Base-by-base conservation (phyloP, 1,140 invertebrate genomes). In the Nasonia giraulti region DNA sequence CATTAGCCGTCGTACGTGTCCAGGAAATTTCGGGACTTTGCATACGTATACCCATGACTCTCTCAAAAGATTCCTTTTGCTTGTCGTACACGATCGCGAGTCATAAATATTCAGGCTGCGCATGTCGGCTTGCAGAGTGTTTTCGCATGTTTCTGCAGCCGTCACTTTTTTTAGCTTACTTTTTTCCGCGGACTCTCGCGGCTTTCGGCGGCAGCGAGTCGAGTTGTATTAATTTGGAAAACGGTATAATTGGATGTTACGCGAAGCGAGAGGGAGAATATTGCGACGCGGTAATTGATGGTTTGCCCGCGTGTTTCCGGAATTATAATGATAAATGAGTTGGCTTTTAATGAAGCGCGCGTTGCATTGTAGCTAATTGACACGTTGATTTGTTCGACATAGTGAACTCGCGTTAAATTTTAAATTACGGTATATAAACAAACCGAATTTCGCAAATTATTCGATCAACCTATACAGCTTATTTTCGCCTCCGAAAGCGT, bases 151-250 rank as follows among this genome's bases (percentile, higher is more conserved):
- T 80, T 20, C 69, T 80, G 6, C 27, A 27, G 27, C 44, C 10
- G 23, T 7, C 12, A 33, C 71, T 68, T 69, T 44, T 80, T 6
- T 33, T 6, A 37, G 27, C n/a, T 50, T 23, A 20, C 7, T n/a
- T 74, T 20, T 74, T 85, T 87, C 86, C 82, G 66, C 40, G 47
- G 55, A 14, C 77, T 79, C 73, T n/a, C 12, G 47, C 11, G 4
- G 17, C 6, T 62, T 62, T 62, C 20, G 55, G 12, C 12, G 11
- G 20, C 55, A 17, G 4, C 17, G 55, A 27, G 27, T 55, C 4
- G 12, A 14, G 50, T 55, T 17, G 47, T 12, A 62, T 62, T n/a
- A 20, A 62, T 62, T 62, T 8, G 20, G 55, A 62, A 62, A 62
- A 62, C 55, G 2, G 55, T 7, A 62, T 37, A 37, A 37, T 37